A percentile compares a stretch with the other conserved stretches of the same genome.
Evolutionary conservation across 1,140 invertebrate species (phyloP).

Genomic region (Lordiphosa clarofinis): DNA sequence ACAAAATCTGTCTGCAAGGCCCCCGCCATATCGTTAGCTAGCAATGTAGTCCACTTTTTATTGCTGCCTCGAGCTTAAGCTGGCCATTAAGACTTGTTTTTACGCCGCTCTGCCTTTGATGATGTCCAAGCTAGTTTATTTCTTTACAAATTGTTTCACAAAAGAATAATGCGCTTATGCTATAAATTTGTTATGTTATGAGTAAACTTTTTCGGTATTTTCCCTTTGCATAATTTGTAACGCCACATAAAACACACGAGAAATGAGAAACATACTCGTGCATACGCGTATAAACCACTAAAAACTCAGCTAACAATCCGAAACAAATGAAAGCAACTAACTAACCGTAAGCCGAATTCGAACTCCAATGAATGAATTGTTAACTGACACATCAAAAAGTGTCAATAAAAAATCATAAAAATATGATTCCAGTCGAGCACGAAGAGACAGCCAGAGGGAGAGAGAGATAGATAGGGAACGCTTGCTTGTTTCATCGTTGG

Average conservation of each 20-base stretch:
- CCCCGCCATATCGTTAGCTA: neutral
- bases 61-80: slow-evolving; percentile 18
- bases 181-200: slow-evolving; percentile 50
- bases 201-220: slow-evolving; percentile 40
- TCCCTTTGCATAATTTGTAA: slow-evolving; percentile 30
- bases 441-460: slow-evolving; percentile 36
- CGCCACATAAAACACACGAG: slow-evolving; percentile 45
- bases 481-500: slow-evolving; percentile 1
- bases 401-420: slow-evolving; percentile 73
- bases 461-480: no score
- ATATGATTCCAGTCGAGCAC: slow-evolving; percentile 64
- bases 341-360: slow-evolving; percentile 28
- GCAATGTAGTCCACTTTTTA: slow-evolving; percentile 17
- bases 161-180: slow-evolving; percentile 40
- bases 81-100: slow-evolving; percentile 32
- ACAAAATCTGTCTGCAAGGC: no score
- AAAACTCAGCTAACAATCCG: slow-evolving; percentile 28
- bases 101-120: slow-evolving; percentile 14
- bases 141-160: slow-evolving; percentile 32
- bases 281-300: slow-evolving; percentile 34
- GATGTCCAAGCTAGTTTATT: slow-evolving; percentile 33
- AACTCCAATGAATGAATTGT: slow-evolving; percentile 60
- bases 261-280: neutral
- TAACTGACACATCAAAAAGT: slow-evolving; percentile 57
- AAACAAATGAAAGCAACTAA: slow-evolving; percentile 34